A percentile compares a stretch with the other conserved stretches of the same genome.
Evolutionary conservation across 2,113 vertebrate species (phyloP).

Genomic region (Varanus komodoensis): DNA sequence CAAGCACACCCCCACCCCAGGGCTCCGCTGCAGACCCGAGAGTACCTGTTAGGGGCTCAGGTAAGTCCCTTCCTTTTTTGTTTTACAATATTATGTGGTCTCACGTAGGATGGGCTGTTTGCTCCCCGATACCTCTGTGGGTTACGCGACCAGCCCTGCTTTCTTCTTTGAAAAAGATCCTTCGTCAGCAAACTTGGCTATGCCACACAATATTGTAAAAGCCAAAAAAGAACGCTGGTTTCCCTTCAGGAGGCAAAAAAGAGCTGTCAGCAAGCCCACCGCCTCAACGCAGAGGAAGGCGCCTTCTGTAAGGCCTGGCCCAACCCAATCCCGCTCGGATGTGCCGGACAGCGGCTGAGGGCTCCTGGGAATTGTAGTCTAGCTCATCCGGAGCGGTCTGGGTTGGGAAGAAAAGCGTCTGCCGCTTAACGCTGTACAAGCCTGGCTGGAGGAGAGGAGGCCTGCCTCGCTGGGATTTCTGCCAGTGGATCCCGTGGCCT

Average conservation of each 20-base stretch:
- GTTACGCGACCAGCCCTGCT: conserved; percentile 38
- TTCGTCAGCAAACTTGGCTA: conserved; percentile 61
- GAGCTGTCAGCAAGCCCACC: not conserved
- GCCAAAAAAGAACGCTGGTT: conserved; percentile 42
- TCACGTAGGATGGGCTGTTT: conserved; percentile 65
- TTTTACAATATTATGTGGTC: conserved; percentile 78
- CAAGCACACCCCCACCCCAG: conserved; percentile 61
- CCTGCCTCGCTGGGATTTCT: too few relatives aligned
- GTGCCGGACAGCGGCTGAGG: too few relatives aligned
- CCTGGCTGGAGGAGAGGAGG: not conserved
- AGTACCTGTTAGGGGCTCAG: conserved; percentile 63
- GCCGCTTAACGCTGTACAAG: not conserved
- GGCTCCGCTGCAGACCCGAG: conserved; percentile 57
- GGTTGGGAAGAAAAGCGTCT: too few relatives aligned
- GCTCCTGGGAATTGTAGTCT: too few relatives aligned
- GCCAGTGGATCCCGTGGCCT: too few relatives aligned
- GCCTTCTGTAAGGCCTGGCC: too few relatives aligned
- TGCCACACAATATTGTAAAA: conserved; percentile 77
- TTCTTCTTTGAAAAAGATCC: not conserved
- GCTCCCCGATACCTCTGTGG: conserved; percentile 47
- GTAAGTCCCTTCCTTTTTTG: conserved; percentile 71
- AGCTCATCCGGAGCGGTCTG: too few relatives aligned
- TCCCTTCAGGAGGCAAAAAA: not conserved
- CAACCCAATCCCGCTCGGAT: too few relatives aligned
- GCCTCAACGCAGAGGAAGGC: not conserved